phyloP scores from a whole-genome alignment of 2,888 invertebrate genomes.

The Philaethria dido region DNA sequence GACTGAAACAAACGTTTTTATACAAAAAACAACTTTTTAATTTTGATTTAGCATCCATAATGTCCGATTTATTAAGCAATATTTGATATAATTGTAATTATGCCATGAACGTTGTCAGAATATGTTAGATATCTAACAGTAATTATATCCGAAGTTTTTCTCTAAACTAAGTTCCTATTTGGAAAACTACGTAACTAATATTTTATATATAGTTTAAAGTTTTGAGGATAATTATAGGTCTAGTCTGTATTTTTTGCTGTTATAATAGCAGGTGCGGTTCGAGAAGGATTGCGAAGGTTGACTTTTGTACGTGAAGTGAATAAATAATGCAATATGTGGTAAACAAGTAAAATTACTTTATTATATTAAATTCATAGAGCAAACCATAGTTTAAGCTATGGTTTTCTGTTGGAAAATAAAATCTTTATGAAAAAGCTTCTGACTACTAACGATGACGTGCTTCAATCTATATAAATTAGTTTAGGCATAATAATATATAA shows the following conservation, averaged over 20 bases:
- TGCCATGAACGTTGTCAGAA: background rate
- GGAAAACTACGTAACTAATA: background rate
- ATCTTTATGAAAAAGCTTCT: background rate
- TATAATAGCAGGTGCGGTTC: slow-evolving; percentile 50
- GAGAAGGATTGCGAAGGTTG: slow-evolving; percentile 56
- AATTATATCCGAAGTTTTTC: background rate
- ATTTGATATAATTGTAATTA: slow-evolving; percentile 7
- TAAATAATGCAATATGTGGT: slow-evolving; percentile 52
- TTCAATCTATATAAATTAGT: background rate
- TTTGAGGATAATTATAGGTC: slow-evolving; percentile 23
- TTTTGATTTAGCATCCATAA: background rate
- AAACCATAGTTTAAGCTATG: background rate
- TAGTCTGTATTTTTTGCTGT: slow-evolving; percentile 29
- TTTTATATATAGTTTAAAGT: slow-evolving; percentile 19
- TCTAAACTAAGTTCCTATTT: background rate
- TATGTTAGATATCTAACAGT: slow-evolving; percentile 5
- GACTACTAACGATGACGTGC: background rate
- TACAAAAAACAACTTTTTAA: background rate
- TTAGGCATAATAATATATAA: too few relatives aligned
- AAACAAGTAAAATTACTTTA: slow-evolving; percentile 36
- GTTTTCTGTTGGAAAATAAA: background rate
- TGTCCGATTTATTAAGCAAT: background rate
- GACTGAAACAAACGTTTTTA: too few relatives aligned
- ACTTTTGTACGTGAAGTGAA: slow-evolving; percentile 55
- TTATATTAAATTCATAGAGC: slow-evolving; percentile 12